Base-by-base conservation (phyloP, 2,888 invertebrate species). In the Pseudococcus viburni region DNA sequence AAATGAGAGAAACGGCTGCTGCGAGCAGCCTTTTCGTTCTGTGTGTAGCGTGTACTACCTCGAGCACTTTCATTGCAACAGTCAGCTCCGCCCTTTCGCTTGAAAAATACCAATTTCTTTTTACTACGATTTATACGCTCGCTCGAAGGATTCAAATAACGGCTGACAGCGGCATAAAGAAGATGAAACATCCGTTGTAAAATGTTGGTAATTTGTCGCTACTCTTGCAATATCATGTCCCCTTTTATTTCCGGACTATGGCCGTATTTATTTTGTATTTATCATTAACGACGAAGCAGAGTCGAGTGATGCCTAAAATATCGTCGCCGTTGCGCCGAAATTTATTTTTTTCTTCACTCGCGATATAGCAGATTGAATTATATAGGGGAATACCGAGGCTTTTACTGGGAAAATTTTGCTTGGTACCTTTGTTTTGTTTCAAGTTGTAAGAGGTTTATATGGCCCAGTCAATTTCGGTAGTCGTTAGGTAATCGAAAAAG, bases 141-240 rank as follows among this genome's bases (percentile, higher is more conserved):
- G 80, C 80, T 73, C 80, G 80, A 80, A 80, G 42, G 42, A 80
- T 80, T 80, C 80, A 80, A 80, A 80, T 80, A 80, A 80, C 39
- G 80, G 80, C 80, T 80, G 80, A 80, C 80, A 80, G 80, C 42
- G 19, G 80, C 80, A 80, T 80, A 80, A 80, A 80, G 42, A 80
- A 80, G 80, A 80, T 80, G 80, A 80, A 80, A 80, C 80, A 42
- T 80, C 80, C 80, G 80, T 80, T 39, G 80, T 80, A 80, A 80
- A 80, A 80, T 80, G 80, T 80, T 80, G 80, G 80, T 80, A 80
- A 80, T 80, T 80, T 80, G 80, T 80, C 80, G 80, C 80, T 26
- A 80, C 80, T 59, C 59, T 80, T n/a, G 80, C 80, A 42, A 42
- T 42, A 80, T 80, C 42, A 80, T 80, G 80, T 42, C 80, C 80